Evolutionary conservation across 1,140 invertebrate species (phyloP), one percentile per base, ranked within the genome.

Genomic region (Orchestia grillus): DNA sequence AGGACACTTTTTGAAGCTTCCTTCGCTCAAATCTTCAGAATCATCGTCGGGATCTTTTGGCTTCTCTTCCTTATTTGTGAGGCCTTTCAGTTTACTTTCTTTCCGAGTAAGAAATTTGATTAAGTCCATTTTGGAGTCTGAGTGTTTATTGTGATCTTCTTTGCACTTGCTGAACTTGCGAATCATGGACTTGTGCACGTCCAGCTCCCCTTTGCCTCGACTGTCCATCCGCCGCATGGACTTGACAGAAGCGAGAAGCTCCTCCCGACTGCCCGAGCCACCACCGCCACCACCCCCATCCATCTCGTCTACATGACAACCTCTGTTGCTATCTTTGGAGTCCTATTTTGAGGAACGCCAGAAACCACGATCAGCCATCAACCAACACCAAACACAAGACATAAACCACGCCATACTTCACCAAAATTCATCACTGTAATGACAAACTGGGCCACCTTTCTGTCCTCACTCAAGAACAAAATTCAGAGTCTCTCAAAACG

Each of bases 121-220:
- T 0, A 94, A 36, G 44, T 94, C 92, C 15, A 94, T 94, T 45
- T 94, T 94, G 40, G 92, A 94, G 44, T 94, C 92, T 19, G 43
- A 44, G 40, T 44, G 92, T 94, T 47, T 94, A n/a, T 44, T 47
- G 43, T 94, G 92, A 8, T 94, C 92, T 42, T 94, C 92, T 47
- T 94, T 94, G 57, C 62, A n/a, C 87, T 94, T 95, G 95, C 95
- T 36, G 41, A 96, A 87, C 90, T 96, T 96, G 62, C 95, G 95
- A 42, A 96, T 87, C 43, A 96, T 42, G 44, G 95, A 95, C 47
- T 96, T 95, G n/a, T 95, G 87, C 57, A 96, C 57, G 87, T 96
- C 95, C 19, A 95, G 40, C 87, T 96, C 95, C 44, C 95, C 96
- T 87, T 94, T 96, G 36, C 96, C 96, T 44, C 95, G 96, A 88